Base-by-base conservation (phyloP, 2,113 vertebrate genomes). In the Loxodonta africana region DNA sequence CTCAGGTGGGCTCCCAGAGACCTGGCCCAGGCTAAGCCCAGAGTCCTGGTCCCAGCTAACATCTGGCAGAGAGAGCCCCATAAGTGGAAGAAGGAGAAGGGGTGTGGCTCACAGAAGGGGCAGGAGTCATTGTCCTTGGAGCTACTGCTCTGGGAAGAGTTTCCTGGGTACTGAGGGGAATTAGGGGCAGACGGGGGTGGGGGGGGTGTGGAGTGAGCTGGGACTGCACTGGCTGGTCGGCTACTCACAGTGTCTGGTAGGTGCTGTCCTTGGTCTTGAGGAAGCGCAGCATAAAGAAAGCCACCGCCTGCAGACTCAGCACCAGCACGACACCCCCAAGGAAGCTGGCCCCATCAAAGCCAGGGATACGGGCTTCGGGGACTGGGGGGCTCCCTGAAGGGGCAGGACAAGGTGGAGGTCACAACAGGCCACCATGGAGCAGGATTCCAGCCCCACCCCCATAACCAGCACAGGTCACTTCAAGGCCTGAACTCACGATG, bases 171-270 rank as follows among this genome's bases (percentile, higher is more conserved):
- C 51, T 44, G 15, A 80, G 15, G 67, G 63, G 90, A 62, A 9
- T 1, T 2, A 9, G 53, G 21, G 74, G 26, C 26, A 46, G 1
- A 5, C 37, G 37, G 37, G 37, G 8, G n/a, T 8, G 23, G 23
- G 57, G 30, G 2, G 2, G 60, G 33, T 26, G 57, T 17, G 57
- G 9, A 23, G 18, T 2, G 8, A 30, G 44, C 51, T 17, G 28
- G 51, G 57, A 30, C n/a, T 4, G 8, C 0, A 18, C 21, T 0
- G 71, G 7, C 71, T 44, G 28, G n/a, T 21, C 10, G 3, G 71
- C 88, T 60, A 98, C 99, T 99, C 98, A 99, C 99, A 99, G 99
- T 1, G 99, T 99, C 98, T 99, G 99, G 97, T 99, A 99, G 97
- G 96, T 98, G 98, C 99, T 99, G 98, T 99, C 99, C 98, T 99